These are phyloP conservation scores for Theropithecus gelada DNA, from an alignment of 2,113 vertebrate species.

Conservation along the genomic window DNA sequence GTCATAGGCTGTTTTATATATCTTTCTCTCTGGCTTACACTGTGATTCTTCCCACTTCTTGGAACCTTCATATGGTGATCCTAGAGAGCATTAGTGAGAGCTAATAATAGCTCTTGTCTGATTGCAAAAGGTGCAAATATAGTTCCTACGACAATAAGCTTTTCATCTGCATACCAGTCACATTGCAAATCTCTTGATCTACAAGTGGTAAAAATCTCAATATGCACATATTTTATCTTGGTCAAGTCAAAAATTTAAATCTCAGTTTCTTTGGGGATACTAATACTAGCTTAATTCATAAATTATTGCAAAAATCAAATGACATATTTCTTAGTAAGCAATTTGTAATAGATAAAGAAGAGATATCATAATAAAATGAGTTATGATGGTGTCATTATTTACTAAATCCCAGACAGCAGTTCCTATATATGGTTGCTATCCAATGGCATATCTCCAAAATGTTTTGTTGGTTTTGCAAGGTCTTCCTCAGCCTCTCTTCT, in stretches of 20 bases:
- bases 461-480: background rate
- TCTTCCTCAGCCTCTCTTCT: background rate
- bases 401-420: background rate
- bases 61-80: background rate
- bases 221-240: background rate
- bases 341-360: background rate
- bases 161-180: background rate
- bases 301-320: background rate
- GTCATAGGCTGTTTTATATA: background rate
- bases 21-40: background rate
- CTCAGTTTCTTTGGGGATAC: background rate
- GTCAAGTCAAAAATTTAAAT: conserved; percentile 30
- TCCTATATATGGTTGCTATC: background rate
- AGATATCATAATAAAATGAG: background rate
- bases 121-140: conserved; percentile 36
- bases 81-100: background rate
- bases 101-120: conserved; percentile 6
- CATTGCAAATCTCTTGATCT: background rate
- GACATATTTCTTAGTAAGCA: background rate
- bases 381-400: background rate
- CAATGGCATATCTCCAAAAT: background rate
- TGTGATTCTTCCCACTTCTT: background rate
- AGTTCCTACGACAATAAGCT: background rate
- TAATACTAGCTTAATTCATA: background rate
- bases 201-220: background rate